These are phyloP conservation scores for Natrix natrix DNA, from an alignment of 2,797 vertebrate genomes.

Conservation along the genomic window DNA sequence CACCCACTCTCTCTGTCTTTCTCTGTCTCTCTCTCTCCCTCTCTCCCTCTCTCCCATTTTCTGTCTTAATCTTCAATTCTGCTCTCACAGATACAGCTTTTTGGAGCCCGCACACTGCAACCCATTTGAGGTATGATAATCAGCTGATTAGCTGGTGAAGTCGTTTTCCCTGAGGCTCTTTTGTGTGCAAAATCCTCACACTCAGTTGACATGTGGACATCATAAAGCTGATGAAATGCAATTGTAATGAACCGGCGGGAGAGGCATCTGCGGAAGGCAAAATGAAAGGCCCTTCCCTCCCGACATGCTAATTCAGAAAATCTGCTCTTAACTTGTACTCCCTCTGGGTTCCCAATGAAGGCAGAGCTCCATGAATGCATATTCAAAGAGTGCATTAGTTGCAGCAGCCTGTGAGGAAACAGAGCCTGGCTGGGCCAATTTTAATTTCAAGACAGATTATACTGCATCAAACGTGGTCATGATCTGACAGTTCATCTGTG, in stretches of 20 bases:
- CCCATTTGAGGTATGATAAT: slow-evolving; percentile 99
- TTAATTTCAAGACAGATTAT: slow-evolving; percentile 99
- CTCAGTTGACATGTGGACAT: slow-evolving; percentile 99
- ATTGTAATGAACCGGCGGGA: slow-evolving; percentile 99
- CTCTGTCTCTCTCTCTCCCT: slow-evolving; percentile 26
- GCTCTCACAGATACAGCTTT: slow-evolving; percentile 75
- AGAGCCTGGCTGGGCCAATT: slow-evolving; percentile 90
- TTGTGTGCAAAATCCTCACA: slow-evolving; percentile 99
- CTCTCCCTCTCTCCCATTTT: slow-evolving; percentile 52
- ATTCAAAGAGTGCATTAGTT: slow-evolving; percentile 94
- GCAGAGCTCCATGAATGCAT: slow-evolving; percentile 94
- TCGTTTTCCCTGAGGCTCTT: slow-evolving; percentile 99
- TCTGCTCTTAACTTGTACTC: slow-evolving; percentile 97
- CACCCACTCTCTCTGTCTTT: slow-evolving; percentile 52
- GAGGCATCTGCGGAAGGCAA: slow-evolving; percentile 96
- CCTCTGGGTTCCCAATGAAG: slow-evolving; percentile 91
- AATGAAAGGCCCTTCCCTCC: slow-evolving; percentile 94
- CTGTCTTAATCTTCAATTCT: slow-evolving; percentile 79
- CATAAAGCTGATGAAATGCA: slow-evolving; percentile 99
- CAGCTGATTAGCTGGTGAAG: slow-evolving; percentile 99
- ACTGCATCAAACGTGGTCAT: slow-evolving; percentile 99
- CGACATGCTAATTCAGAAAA: slow-evolving; percentile 99
- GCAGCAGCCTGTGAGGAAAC: slow-evolving; percentile 78
- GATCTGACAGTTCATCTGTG: slow-evolving; percentile 99
- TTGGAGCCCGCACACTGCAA: slow-evolving; percentile 80